Evolutionary conservation across 2,113 vertebrate species (phyloP), one percentile per base, ranked within the genome.

Genomic region (Narcine bancroftii): DNA sequence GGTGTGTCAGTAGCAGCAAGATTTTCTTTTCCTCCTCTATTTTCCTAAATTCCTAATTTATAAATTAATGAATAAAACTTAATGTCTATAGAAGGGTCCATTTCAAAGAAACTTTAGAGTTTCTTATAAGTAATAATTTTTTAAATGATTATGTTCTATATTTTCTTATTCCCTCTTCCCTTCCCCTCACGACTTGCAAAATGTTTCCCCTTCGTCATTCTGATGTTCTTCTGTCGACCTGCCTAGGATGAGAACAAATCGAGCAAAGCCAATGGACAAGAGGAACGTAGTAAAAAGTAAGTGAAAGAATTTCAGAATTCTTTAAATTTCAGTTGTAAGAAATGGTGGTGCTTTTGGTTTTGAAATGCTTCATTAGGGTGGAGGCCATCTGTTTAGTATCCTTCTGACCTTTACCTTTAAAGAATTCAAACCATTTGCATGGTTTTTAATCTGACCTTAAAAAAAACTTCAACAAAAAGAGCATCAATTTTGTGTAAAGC

Each of bases 201-300:
- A 97, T 99, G 96, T 99, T 97, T 97, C 97, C 97, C 95, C 97
- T 98, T 96, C 97, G 97, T 96, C 97, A 97, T 98, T 97, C 98
- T 96, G 97, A 97, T 99, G 96, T 98, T 99, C 97, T 98, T 99
- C 97, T 99, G 97, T 99, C 97, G 96, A 97, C 98, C 97, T 98
- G 97, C 98, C 99, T 98, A 99, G 98, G 98, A 99, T 96, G 98
- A 99, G 96, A 95, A 96, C 96, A 99, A 98, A 96, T 95, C 96
- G 96, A 96, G 94, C 96, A 99, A 97, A 96, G 97, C 98, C 94
- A 97, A 98, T 92, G 97, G 97, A 93, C 97, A 97, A 5, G 98
- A 98, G 94, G 97, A 99, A 79, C 97, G 95, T 94, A 96, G 95
- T 96, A 99, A 99, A 96, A 99, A 98, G 98, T 99, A 95, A 95